Conservation (phyloP, 2,888 invertebrate species). For the Nudaria mundana region DNA sequence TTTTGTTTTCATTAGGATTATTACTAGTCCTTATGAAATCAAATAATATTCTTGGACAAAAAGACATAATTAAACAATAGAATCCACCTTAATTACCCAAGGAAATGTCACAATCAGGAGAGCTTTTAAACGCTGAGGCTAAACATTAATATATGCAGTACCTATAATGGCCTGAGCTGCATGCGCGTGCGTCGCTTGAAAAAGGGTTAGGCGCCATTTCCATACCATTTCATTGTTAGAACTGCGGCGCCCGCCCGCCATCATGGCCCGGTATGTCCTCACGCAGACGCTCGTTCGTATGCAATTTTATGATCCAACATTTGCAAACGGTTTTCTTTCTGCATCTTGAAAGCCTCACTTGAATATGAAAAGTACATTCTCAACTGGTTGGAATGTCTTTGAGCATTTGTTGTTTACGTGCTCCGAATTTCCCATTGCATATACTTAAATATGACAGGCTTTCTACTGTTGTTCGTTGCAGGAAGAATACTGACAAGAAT, state of each 20-base stretch:
- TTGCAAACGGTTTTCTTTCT: constrained; percentile 59
- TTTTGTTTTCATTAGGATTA: too few relatives aligned
- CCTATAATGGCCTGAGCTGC: constrained; percentile 55
- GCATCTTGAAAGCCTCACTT: constrained; percentile 47
- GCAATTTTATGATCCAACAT: constrained; percentile 69
- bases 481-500: constrained; percentile 54
- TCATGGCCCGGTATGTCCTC: neutral
- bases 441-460: constrained; percentile 35
- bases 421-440: constrained; percentile 39
- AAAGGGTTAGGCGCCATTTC: constrained; percentile 68
- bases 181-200: constrained; percentile 62
- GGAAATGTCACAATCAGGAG: constrained; percentile 49
- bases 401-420: constrained; percentile 47
- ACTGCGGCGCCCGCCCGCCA: constrained; percentile 63
- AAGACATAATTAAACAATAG: constrained; percentile 8
- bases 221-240: constrained; percentile 74
- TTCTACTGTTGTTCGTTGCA: constrained; percentile 32
- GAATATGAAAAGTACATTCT: constrained; percentile 56
- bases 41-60: too few relatives aligned
- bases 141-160: constrained; percentile 45
- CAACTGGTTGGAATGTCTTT: constrained; percentile 57
- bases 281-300: constrained; percentile 56
- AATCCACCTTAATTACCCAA: constrained; percentile 33
- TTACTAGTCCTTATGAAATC: too few relatives aligned
- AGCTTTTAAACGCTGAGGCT: constrained; percentile 44